Evolutionary conservation across 2,797 vertebrate genomes (phyloP).

Genomic region (Trematomus bernacchii): DNA sequence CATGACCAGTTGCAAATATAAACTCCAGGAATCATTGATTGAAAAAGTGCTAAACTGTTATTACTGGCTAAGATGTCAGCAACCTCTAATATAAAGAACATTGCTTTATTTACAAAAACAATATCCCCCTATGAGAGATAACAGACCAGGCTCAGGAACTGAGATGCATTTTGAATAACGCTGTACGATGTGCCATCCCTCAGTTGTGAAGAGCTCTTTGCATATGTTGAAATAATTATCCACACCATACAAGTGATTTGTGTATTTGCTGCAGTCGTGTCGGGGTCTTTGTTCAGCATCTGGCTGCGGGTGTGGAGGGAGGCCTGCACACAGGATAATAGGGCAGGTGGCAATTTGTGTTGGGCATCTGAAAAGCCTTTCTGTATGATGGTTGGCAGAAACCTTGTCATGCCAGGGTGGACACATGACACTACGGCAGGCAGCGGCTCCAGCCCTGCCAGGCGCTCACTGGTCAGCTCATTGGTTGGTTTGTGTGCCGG

Average conservation of each 20-base stretch:
- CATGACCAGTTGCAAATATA: neutral
- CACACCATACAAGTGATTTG: conserved; percentile 39
- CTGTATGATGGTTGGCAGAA: conserved; percentile 4
- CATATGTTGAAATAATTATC: conserved; percentile 61
- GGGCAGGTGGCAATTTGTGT: conserved; percentile 59
- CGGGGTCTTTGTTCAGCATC: conserved; percentile 53
- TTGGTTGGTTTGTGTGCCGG: conserved; percentile 12
- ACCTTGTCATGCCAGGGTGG: conserved; percentile 24
- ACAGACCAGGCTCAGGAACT: neutral
- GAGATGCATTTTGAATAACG: conserved; percentile 24
- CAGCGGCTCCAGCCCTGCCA: conserved; percentile 23
- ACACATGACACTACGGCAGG: conserved; percentile 28
- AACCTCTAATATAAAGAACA: neutral
- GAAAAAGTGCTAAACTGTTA: neutral
- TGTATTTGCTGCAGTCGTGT: conserved; percentile 23
- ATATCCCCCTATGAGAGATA: neutral
- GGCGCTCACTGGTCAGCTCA: conserved; percentile 14
- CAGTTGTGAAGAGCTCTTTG: conserved; percentile 39
- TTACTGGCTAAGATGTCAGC: conserved; percentile 7
- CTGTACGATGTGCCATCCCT: conserved; percentile 18
- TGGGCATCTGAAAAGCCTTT: conserved; percentile 33
- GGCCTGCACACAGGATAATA: conserved; percentile 48
- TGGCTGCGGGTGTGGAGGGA: conserved; percentile 43
- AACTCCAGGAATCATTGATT: neutral
- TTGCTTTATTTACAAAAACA: neutral